Conservation (phyloP, 2,113 vertebrate species). For the Gallinago undulata region DNA sequence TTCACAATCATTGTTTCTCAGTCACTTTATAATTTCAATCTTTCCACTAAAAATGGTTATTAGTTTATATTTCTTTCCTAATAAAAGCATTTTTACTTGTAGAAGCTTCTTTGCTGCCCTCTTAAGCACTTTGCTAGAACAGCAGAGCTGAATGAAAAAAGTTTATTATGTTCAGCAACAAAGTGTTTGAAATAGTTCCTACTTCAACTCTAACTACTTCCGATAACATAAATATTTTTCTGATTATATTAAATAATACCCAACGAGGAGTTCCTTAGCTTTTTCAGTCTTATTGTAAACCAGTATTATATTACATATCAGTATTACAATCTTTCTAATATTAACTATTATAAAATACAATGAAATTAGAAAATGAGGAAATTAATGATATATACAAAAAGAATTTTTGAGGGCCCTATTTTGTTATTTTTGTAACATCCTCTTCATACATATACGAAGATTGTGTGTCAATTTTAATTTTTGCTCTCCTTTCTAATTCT, state of each 20-base stretch:
- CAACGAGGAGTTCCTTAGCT: not conserved
- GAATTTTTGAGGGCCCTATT: not conserved
- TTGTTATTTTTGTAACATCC: not conserved
- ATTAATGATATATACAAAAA: not conserved
- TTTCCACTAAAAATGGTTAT: not conserved
- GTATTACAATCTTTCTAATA: not conserved
- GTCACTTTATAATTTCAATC: not conserved
- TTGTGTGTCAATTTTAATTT: not conserved
- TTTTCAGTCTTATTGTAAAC: not conserved
- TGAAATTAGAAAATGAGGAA: not conserved
- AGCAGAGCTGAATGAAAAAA: not conserved
- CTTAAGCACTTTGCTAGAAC: conserved; percentile 49
- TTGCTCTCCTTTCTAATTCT: not conserved
- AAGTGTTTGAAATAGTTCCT: not conserved
- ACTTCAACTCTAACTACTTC: not conserved
- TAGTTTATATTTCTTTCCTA: not conserved
- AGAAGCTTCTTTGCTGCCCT: conserved; percentile 74
- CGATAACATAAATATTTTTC: not conserved
- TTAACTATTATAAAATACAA: not conserved
- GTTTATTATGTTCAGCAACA: not conserved
- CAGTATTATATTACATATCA: not conserved
- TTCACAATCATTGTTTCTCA: not conserved
- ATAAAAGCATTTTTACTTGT: not conserved
- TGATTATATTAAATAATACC: not conserved
- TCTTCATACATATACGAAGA: not conserved